These are phyloP conservation scores for Lethrus apterus DNA, from an alignment of 1,140 invertebrate species.

Conservation along the genomic window DNA sequence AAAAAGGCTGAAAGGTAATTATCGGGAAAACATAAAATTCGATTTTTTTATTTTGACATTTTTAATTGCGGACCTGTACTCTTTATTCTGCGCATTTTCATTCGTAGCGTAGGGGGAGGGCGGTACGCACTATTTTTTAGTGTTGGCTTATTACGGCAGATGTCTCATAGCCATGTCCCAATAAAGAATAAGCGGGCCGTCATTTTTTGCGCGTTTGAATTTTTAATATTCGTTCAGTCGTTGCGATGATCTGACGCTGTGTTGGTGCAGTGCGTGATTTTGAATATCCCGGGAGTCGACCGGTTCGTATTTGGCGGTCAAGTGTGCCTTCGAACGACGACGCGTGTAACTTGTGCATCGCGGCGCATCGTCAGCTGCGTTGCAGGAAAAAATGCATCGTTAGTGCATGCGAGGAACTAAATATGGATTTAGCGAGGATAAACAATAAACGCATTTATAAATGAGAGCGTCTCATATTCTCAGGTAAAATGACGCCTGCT, in stretches of 20 bases:
- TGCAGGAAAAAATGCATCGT: conserved; percentile 19
- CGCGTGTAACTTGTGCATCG: conserved; percentile 28
- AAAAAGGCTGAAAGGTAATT: too few relatives aligned
- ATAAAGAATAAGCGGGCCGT: conserved; percentile 41
- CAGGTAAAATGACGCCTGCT: conserved; percentile 10
- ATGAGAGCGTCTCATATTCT: conserved; percentile 19
- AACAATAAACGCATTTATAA: conserved; percentile 14
- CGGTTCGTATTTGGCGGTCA: conserved; percentile 25
- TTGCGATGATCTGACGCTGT: conserved; percentile 23
- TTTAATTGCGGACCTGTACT: conserved; percentile 44
- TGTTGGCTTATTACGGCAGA: conserved; percentile 44
- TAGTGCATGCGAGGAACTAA: conserved; percentile 10
- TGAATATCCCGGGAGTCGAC: conserved; percentile 15
- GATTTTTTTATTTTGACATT: conserved; percentile 39
- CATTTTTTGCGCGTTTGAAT: conserved; percentile 42
- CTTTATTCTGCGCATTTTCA: conserved; percentile 45
- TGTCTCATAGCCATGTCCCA: conserved; percentile 44
- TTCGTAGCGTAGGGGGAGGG: conserved; percentile 36
- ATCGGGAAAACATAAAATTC: conserved; percentile 17
- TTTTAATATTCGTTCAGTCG: conserved; percentile 40
- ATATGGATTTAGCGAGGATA: conserved; percentile 5
- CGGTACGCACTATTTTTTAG: conserved; percentile 43
- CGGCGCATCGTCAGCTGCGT: conserved; percentile 20
- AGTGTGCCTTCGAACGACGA: conserved; percentile 23
- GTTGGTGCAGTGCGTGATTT: conserved; percentile 21